Base-by-base conservation (phyloP, 2,888 invertebrate genomes). In the Chymomyza fuscimana region DNA sequence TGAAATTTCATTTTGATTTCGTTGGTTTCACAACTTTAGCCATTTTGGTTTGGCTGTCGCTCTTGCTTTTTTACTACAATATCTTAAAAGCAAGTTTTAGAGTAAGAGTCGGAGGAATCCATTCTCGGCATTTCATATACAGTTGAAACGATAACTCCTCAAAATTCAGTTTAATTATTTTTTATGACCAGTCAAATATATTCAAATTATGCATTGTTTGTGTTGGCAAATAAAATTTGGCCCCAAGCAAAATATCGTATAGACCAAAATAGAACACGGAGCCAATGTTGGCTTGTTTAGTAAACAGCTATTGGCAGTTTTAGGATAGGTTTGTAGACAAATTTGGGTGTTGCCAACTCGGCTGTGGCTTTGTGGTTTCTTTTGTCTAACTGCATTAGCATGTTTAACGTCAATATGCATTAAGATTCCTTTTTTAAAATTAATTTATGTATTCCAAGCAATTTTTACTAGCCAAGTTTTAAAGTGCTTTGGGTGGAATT, bases 1-100 rank as follows among this genome's bases (percentile, higher is more conserved):
- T 54, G 52, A 19, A 19, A 54, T 54, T 54, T 54, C 19, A 52
- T 52, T 52, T 52, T 52, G 52, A 16, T 52, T 52, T 52, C 52
- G 9, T 52, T 6, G 52, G 7, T 52, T 52, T 16, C n/a, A 52
- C 19, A 9, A 19, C 52, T 54, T 54, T 54, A 2, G 40, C 40
- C 36, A 36, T 36, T 36, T 36, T 36, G 12, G 10, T 12, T 46
- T 12, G 10, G 40, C 12, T 12, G 1, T 10, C 40, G 12, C 7
- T 32, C 7, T 7, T 32, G 7, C 32, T 7, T 32, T 32, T 32
- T 9, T 32, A 7, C 7, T 32, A 32, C 1, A 7, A 32, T 32
- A 32, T 32, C 2, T 7, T 7, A 7, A 46, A 46, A 12, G 12
- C 36, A 36, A 36, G 9, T 36, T 46, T 46, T 12, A 46, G 40